These are phyloP conservation scores for Drosophila watanabei DNA, from an alignment of 1,140 invertebrate genomes.

Conservation along the genomic window DNA sequence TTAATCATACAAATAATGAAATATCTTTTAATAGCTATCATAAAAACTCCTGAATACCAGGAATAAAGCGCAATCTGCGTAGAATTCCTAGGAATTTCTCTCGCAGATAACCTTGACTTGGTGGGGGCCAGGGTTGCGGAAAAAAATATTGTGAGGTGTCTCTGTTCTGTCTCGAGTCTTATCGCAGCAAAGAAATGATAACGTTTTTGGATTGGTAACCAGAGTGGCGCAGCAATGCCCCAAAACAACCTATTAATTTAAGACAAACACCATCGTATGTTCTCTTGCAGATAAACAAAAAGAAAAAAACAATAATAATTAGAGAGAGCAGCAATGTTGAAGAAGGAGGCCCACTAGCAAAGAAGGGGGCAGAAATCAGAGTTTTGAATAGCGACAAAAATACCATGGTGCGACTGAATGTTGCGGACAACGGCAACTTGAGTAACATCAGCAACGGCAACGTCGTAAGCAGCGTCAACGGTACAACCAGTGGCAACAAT, in stretches of 20 bases:
- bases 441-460: constrained; percentile 44
- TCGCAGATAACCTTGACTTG: constrained; percentile 35
- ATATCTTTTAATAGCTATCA: background rate
- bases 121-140: constrained; percentile 4
- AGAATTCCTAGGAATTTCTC: constrained; percentile 13
- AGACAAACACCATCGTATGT: constrained; percentile 53
- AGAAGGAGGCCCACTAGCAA: constrained; percentile 34
- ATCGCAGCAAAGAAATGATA: constrained; percentile 56
- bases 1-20: no score
- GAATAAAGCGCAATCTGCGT: constrained; percentile 1
- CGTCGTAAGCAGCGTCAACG: constrained; percentile 29
- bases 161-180: constrained; percentile 17
- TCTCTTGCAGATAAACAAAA: constrained; percentile 64
- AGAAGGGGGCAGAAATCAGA: constrained; percentile 8
- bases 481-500: constrained; percentile 47
- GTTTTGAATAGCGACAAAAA: constrained; percentile 29
- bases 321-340: constrained; percentile 40
- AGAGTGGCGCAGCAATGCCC: constrained; percentile 17
- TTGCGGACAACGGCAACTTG: constrained; percentile 61
- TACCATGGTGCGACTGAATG: constrained; percentile 83
- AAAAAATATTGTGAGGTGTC: constrained; percentile 16
- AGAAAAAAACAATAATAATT: constrained; percentile 24
- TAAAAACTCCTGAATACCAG: background rate
- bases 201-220: constrained; percentile 48
- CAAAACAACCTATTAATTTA: constrained; percentile 56